These are phyloP conservation scores for Oncorhynchus masou DNA, from an alignment of 2,113 vertebrate genomes.

Conservation along the genomic window DNA sequence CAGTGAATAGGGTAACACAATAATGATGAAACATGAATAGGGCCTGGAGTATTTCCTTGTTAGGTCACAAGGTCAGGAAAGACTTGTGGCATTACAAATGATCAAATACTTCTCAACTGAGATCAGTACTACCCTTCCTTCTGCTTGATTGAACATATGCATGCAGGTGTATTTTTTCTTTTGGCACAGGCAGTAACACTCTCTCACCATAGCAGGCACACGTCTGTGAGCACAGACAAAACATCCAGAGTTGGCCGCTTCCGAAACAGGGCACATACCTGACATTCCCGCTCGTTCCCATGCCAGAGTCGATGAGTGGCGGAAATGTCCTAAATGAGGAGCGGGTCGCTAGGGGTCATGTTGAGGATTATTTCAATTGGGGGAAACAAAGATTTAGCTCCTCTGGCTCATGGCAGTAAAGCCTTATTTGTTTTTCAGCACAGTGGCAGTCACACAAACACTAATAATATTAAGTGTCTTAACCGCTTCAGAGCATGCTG, in stretches of 20 bases:
- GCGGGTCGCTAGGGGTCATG: constrained; percentile 31
- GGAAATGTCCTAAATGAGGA: constrained; percentile 34
- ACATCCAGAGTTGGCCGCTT: constrained; percentile 38
- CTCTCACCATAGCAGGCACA: constrained; percentile 36
- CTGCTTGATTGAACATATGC: neutral
- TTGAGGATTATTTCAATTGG: constrained; percentile 36
- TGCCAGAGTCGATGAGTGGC: constrained; percentile 29
- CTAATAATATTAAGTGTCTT: constrained; percentile 13
- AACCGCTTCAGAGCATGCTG: neutral
- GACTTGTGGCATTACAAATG: neutral
- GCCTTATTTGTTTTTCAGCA: constrained; percentile 19
- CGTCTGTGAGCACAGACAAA: constrained; percentile 50
- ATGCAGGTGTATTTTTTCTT: constrained; percentile 10
- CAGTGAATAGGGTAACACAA: neutral
- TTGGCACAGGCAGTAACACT: constrained; percentile 17
- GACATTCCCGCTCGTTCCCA: constrained; percentile 40
- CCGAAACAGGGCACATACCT: constrained; percentile 41
- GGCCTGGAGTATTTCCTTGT: neutral
- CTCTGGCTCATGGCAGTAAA: constrained; percentile 7
- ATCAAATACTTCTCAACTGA: neutral
- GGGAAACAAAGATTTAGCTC: constrained; percentile 22
- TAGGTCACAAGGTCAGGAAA: neutral
- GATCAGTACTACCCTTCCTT: neutral
- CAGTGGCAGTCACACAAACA: constrained; percentile 9
- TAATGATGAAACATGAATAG: neutral